phyloP scores from a whole-genome alignment of 1,140 invertebrate species.

The Drosophila ogumai region DNA sequence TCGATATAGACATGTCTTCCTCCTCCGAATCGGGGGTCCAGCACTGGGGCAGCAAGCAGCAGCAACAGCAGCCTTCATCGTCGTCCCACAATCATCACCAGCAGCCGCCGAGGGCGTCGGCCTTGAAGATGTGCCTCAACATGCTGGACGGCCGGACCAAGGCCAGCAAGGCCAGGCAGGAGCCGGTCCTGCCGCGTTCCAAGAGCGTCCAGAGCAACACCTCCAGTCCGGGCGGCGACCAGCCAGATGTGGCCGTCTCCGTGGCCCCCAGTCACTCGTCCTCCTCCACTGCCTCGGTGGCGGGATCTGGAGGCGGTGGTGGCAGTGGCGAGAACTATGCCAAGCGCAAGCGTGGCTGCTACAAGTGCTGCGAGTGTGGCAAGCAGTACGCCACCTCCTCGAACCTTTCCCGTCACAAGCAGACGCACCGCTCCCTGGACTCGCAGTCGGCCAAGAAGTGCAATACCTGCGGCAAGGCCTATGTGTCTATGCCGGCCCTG shows the following conservation, averaged over 20 bases:
- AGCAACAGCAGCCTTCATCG: constrained; percentile 23
- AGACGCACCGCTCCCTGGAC: constrained; percentile 97
- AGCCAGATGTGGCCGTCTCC: constrained; percentile 6
- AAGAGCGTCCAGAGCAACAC: constrained; percentile 48
- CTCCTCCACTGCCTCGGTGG: constrained; percentile 9
- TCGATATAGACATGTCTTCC: constrained; percentile 86
- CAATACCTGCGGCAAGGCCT: constrained; percentile 96
- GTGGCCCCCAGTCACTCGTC: constrained; percentile 13
- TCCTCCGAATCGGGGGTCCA: constrained; percentile 85
- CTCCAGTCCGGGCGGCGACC: constrained; percentile 55
- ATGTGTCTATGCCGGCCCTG: constrained; percentile 98
- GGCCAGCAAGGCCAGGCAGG: constrained; percentile 77
- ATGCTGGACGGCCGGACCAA: constrained; percentile 83
- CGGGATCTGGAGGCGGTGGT: background rate
- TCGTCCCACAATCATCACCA: constrained; percentile 22
- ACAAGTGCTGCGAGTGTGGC: constrained; percentile 97
- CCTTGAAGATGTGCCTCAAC: constrained; percentile 70
- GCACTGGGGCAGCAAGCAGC: constrained; percentile 65
- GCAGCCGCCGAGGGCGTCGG: constrained; percentile 58
- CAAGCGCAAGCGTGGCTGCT: constrained; percentile 87
- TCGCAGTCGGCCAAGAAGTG: constrained; percentile 97
- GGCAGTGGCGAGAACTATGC: constrained; percentile 89
- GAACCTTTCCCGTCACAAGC: constrained; percentile 98
- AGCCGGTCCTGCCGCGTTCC: constrained; percentile 38
- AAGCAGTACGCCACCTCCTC: constrained; percentile 98